These are phyloP conservation scores for Eupithecia tripunctaria DNA, from an alignment of 2,888 invertebrate genomes.

Conservation along the genomic window DNA sequence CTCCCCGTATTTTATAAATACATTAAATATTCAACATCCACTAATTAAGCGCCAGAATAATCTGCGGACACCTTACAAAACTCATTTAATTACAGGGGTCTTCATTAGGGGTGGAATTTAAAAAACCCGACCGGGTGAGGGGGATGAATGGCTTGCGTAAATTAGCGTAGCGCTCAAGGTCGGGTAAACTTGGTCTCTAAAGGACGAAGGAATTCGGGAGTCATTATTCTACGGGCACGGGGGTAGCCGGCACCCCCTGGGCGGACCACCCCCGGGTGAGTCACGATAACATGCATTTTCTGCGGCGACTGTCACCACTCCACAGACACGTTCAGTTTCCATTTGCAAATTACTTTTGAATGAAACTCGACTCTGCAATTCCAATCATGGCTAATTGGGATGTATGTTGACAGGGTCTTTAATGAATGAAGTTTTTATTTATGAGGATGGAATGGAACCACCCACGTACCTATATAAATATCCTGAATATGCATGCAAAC, in stretches of 20 bases:
- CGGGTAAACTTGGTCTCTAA: conserved; percentile 52
- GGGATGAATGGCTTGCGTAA: conserved; percentile 45
- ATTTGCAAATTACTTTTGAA: conserved; percentile 35
- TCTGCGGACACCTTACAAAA: conserved; percentile 53
- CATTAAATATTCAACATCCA: conserved; percentile 51
- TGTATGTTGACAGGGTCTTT: conserved; percentile 18
- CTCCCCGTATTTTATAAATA: conserved; percentile 40
- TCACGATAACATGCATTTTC: conserved; percentile 51
- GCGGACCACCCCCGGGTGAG: conserved; percentile 23
- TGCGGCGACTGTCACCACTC: conserved; percentile 45
- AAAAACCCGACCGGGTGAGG: conserved; percentile 47
- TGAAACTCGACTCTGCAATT: conserved; percentile 25
- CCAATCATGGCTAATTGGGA: conserved; percentile 29
- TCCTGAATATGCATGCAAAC: conserved; percentile 18
- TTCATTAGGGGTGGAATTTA: conserved; percentile 60
- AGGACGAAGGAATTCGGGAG: conserved; percentile 54
- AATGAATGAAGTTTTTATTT: conserved; percentile 21
- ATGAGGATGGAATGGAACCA: conserved; percentile 5
- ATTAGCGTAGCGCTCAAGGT: conserved; percentile 64
- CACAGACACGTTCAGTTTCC: conserved; percentile 27
- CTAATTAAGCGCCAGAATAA: conserved; percentile 54
- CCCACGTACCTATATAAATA: conserved; percentile 10
- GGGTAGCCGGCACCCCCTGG: conserved; percentile 33
- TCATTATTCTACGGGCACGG: conserved; percentile 54
- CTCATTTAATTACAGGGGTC: conserved; percentile 59